Evolutionary conservation across 2,797 vertebrate species (phyloP).

Genomic region (Arctocebus calabarensis): DNA sequence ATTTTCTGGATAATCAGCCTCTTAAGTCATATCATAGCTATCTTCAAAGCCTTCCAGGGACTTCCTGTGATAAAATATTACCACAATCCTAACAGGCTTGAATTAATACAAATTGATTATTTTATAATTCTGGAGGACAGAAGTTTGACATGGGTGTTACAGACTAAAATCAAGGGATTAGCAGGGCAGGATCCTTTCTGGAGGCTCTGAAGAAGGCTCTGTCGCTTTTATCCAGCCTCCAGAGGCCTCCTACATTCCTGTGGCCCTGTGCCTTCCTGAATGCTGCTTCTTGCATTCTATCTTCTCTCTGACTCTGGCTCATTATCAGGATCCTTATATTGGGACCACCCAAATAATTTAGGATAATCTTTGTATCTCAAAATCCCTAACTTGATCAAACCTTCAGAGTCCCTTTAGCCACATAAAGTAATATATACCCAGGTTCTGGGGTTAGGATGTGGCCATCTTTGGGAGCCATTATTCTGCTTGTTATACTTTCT

Average conservation of each 20-base stretch:
- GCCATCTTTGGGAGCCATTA: neutral
- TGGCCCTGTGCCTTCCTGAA: neutral
- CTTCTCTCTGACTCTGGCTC: neutral
- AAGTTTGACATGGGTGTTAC: neutral
- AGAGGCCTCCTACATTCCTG: neutral
- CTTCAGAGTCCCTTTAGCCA: neutral
- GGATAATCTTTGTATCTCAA: neutral
- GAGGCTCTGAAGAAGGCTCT: neutral
- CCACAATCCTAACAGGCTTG: neutral
- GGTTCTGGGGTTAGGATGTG: neutral
- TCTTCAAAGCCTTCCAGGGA: constrained; percentile 6
- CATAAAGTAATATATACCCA: neutral
- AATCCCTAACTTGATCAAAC: neutral
- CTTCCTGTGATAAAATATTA: neutral
- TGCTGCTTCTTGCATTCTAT: neutral
- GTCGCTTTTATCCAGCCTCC: neutral
- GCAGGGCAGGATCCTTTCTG: neutral
- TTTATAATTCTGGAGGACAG: neutral
- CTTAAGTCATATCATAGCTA: neutral
- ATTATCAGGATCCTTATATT: neutral
- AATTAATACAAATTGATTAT: neutral
- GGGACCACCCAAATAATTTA: neutral
- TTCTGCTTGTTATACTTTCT: neutral
- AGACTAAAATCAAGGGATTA: neutral
- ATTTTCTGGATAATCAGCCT: neutral